Evolutionary conservation across 2,888 invertebrate species (phyloP), one percentile per base, ranked within the genome.

Genomic region (Alentia gelatinosa): DNA sequence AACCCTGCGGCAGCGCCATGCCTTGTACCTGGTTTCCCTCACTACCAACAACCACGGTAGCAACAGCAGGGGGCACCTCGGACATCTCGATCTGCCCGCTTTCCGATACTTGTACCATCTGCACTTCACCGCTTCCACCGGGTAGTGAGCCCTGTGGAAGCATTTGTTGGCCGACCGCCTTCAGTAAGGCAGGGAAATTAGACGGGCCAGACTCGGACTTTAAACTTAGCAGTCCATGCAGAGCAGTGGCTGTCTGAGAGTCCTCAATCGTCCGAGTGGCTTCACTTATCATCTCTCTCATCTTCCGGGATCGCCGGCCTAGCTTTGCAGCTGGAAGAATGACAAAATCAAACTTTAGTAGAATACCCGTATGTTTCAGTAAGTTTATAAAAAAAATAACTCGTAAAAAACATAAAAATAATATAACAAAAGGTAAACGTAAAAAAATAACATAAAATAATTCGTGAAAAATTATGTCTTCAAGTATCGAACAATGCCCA

Each of bases 241-340:
- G 92, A 5, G 96, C 96, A 92, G 96, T 96, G 63, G 96, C 95
- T 47, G 95, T 96, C 93, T 96, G 95, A 1, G 95, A 95, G 93
- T 96, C 96, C 92, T 96, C 96, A 56, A 96, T 96, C 89, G 95
- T 95, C 33, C 95, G 94, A 26, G 92, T 93, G 9, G 93, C 93
- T 50, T 94, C 94, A 50, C 91, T 91, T 63, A 96, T 96, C 94
- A 95, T 94, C 90, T 96, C 96, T 42, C 95, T 93, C 96, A 96
- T 96, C 92, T 96, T 95, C 56, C 95, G 92, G 1, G 95, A 95
- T n/a, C 95, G 94, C 4, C 96, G 94, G 33, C 96, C 96, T 75
- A 96, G 94, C 90, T 96, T 96, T 39, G 96, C 96, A 92, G 96
- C 96, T 95, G 90, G 4, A 93, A 92, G n/a, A 19, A 35, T 0